Percentiles rank a stretch among this genome's conserved stretches.
Evolutionary conservation across 2,888 invertebrate species (phyloP).

Genomic region (Noctuana brunneofusca): DNA sequence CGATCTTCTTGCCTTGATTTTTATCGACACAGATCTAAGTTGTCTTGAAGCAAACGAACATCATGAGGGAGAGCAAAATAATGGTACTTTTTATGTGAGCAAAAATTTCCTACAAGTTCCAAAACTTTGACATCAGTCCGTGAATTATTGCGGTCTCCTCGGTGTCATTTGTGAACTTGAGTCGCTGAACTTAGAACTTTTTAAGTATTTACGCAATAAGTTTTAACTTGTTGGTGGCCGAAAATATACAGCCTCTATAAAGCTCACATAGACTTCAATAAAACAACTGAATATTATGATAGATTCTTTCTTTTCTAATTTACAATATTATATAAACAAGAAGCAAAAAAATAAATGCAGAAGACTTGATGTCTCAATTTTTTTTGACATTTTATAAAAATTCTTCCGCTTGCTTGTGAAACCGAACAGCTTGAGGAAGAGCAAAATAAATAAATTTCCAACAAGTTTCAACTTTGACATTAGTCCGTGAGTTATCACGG

Average conservation of each 20-base stretch:
- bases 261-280: not conserved
- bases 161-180: constrained; percentile 79
- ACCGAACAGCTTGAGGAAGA: constrained; percentile 51
- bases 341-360: no score
- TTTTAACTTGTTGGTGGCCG: not conserved
- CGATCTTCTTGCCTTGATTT: not conserved
- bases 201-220: constrained; percentile 40
- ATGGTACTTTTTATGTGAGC: constrained; percentile 65
- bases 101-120: constrained; percentile 73
- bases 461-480: constrained; percentile 76
- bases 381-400: not conserved
- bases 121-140: constrained; percentile 75
- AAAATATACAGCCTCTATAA: not conserved
- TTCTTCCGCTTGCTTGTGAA: not conserved
- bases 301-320: not conserved
- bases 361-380: no score
- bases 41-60: constrained; percentile 41
- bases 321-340: no score
- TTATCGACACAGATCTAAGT: constrained; percentile 17
- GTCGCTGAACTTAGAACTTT: constrained; percentile 49
- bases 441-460: constrained; percentile 70
- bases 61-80: constrained; percentile 57
- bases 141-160: constrained; percentile 77
- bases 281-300: not conserved
- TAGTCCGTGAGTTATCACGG: constrained; percentile 78